Evolutionary conservation across 2,113 vertebrate species (phyloP).

Genomic region (Colaptes auratus): DNA sequence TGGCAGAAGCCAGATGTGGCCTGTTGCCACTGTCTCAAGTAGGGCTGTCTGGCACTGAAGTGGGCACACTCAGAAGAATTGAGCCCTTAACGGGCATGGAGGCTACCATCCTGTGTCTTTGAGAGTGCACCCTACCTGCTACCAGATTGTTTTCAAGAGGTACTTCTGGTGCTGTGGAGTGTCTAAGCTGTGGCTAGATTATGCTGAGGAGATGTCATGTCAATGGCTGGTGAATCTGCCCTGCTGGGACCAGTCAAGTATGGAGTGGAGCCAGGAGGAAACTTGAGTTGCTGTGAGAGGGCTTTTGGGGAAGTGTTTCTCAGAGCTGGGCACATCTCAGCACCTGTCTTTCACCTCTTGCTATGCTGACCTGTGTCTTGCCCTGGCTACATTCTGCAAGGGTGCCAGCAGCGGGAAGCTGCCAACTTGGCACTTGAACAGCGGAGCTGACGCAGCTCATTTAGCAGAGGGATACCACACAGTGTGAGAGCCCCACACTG

Average conservation of each 20-base stretch:
- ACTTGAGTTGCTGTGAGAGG: background rate
- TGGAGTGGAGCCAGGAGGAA: background rate
- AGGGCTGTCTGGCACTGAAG: background rate
- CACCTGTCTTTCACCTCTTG: background rate
- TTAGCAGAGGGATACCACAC: background rate
- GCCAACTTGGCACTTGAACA: slow-evolving; percentile 18
- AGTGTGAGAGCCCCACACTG: background rate
- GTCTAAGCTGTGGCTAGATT: background rate
- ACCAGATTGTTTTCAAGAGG: background rate
- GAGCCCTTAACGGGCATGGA: background rate
- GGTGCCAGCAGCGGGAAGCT: background rate
- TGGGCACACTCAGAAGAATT: background rate
- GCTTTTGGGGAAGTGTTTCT: background rate
- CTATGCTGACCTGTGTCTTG: background rate
- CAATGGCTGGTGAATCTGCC: background rate
- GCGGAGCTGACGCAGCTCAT: background rate
- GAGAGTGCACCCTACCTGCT: background rate
- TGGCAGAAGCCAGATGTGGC: background rate
- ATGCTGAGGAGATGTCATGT: background rate
- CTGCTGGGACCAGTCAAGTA: background rate
- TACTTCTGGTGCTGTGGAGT: background rate
- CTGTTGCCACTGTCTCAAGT: background rate
- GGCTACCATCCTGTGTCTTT: background rate
- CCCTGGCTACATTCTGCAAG: background rate
- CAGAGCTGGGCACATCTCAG: background rate